These are phyloP conservation scores for Berghia stephanieae DNA, from an alignment of 1,140 invertebrate genomes.

Conservation along the genomic window DNA sequence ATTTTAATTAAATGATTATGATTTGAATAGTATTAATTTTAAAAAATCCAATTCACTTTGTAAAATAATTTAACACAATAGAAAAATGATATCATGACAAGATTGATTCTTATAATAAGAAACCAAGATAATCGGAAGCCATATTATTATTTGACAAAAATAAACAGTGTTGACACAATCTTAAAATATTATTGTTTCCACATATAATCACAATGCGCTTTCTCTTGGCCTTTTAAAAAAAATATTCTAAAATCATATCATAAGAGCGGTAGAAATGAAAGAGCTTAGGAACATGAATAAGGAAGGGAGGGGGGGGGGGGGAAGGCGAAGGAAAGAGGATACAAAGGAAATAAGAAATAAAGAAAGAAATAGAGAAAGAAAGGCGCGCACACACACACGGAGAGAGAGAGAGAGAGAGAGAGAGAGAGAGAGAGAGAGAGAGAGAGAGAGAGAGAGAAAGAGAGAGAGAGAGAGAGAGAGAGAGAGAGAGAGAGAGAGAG, in stretches of 20 bases:
- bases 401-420: slow-evolving; percentile 22
- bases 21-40: no score
- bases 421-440: neutral
- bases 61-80: no score
- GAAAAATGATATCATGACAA: no score
- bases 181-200: no score
- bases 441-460: neutral
- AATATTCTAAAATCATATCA: neutral
- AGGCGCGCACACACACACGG: slow-evolving; percentile 11
- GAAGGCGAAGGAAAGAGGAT: neutral
- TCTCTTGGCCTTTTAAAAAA: neutral
- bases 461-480: slow-evolving; percentile 14
- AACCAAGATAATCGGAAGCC: no score
- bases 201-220: no score
- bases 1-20: no score
- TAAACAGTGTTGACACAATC: no score
- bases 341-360: slow-evolving; percentile 4
- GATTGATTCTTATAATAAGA: no score
- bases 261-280: neutral
- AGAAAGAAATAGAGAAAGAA: neutral
- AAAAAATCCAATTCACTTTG: no score
- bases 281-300: neutral
- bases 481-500: neutral
- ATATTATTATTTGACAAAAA: no score
- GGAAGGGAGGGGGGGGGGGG: neutral